Conservation (phyloP, 2,888 invertebrate species). For the Sisyra nigra region DNA sequence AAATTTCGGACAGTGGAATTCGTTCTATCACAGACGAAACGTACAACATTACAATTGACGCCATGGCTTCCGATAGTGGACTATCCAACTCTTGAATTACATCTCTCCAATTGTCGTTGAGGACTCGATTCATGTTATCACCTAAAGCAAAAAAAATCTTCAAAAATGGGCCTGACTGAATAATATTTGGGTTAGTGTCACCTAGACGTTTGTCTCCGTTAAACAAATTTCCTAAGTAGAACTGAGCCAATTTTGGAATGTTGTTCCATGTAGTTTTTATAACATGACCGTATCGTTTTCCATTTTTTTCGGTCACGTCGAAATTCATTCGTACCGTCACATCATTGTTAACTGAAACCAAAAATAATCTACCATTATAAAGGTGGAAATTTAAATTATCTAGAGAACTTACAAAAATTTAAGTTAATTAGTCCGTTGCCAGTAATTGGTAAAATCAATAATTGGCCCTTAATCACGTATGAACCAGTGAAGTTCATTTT, state of each 20-base stretch:
- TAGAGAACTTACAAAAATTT: conserved; percentile 17
- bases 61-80: conserved; percentile 14
- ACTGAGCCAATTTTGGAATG: conserved; percentile 9
- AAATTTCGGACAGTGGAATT: too few relatives aligned
- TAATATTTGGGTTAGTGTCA: conserved; percentile 10
- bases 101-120: conserved; percentile 27
- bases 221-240: conserved; percentile 17
- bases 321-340: conserved; percentile 10
- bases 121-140: conserved; percentile 24
- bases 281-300: conserved; percentile 11
- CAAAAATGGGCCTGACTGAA: neutral
- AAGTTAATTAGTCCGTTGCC: conserved; percentile 21
- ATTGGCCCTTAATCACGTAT: conserved; percentile 20
- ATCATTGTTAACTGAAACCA: conserved; percentile 9
- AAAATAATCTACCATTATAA: conserved; percentile 10
- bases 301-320: conserved; percentile 10
- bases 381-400: conserved; percentile 5
- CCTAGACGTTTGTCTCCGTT: conserved; percentile 19
- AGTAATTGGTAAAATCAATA: conserved; percentile 19
- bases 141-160: conserved; percentile 17
- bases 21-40: too few relatives aligned
- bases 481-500: conserved; percentile 14
- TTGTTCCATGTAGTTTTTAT: conserved; percentile 8
- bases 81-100: conserved; percentile 23
- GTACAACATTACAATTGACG: too few relatives aligned